Evolutionary conservation across 2,888 invertebrate species (phyloP), one percentile per base, ranked within the genome.

Genomic region (Luperina testacea): DNA sequence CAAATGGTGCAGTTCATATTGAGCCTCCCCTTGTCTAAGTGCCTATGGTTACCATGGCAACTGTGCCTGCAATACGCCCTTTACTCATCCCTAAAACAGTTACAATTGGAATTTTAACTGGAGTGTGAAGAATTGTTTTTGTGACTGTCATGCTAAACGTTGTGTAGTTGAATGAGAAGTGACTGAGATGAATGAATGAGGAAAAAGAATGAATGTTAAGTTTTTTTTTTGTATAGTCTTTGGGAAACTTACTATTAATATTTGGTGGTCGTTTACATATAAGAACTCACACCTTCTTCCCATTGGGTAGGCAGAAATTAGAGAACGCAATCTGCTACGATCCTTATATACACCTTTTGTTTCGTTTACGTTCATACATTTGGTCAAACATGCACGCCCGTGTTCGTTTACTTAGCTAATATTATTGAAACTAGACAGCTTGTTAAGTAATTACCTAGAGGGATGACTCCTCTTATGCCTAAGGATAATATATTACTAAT

Each of bases 1-100:
- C 96, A 95, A 96, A 96, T 95, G 94, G 93, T 95, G 95, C 95
- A 95, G 94, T 95, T 95, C 94, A 96, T 95, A 96, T 95, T 90
- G 93, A 93, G 93, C 91, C 92, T 93, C 92, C 94, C 93, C 91
- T 92, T 92, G 92, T 92, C 92, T 94, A 93, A 94, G 95, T 94
- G 92, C 92, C 92, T 91, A 67, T 87, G 82, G 89, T 94, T 94
- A 87, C 91, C 90, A 95, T 94, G 92, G 91, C 86, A 90, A 95
- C 95, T 76, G 78, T 89, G 87, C 85, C 87, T 89, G 89, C 84
- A 90, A 88, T 87, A 88, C 88, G 83, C 87, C 84, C 86, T 80
- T 81, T 38, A 75, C 76, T 80, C 79, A 73, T 86, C 65, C 59
- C 74, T 20, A 78, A 79, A 69, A 81, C 63, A 72, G 80, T 77